These are phyloP conservation scores for Nymphalis urticae DNA, from an alignment of 2,888 invertebrate species.

Conservation along the genomic window DNA sequence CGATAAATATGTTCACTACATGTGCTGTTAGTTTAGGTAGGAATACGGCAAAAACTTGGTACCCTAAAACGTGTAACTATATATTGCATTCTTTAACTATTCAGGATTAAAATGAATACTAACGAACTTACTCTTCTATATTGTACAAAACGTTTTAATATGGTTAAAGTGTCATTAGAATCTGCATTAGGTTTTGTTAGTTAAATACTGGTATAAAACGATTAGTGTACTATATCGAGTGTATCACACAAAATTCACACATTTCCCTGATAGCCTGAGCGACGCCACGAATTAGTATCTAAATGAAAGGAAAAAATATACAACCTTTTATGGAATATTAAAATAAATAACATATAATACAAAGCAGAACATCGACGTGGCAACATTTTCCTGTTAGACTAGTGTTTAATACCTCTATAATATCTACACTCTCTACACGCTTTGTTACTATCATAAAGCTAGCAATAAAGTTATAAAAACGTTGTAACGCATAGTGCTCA, in stretches of 20 bases:
- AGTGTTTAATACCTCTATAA: slow-evolving; percentile 76
- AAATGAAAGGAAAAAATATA: slow-evolving; percentile 65
- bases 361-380: slow-evolving; percentile 79
- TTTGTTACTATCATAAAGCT: slow-evolving; percentile 43
- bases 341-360: slow-evolving; percentile 79
- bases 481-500: slow-evolving; percentile 41
- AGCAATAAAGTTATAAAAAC: slow-evolving; percentile 42
- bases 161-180: slow-evolving; percentile 26
- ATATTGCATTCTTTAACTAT: slow-evolving; percentile 23
- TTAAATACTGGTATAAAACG: slow-evolving; percentile 32
- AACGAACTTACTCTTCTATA: slow-evolving; percentile 33
- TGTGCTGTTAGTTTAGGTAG: slow-evolving; percentile 16
- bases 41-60: slow-evolving; percentile 25
- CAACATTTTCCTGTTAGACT: slow-evolving; percentile 79
- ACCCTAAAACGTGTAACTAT: slow-evolving; percentile 19
- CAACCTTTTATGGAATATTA: slow-evolving; percentile 69
- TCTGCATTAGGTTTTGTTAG: slow-evolving; percentile 27
- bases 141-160: slow-evolving; percentile 35
- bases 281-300: slow-evolving; percentile 57
- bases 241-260: slow-evolving; percentile 37
- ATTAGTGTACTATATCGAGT: slow-evolving; percentile 16
- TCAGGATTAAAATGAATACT: slow-evolving; percentile 27
- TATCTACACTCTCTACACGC: slow-evolving; percentile 65
- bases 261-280: slow-evolving; percentile 65
- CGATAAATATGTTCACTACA: slow-evolving; percentile 40